phyloP scores from a whole-genome alignment of 2,113 vertebrate species.

The Trinectes maculatus region DNA sequence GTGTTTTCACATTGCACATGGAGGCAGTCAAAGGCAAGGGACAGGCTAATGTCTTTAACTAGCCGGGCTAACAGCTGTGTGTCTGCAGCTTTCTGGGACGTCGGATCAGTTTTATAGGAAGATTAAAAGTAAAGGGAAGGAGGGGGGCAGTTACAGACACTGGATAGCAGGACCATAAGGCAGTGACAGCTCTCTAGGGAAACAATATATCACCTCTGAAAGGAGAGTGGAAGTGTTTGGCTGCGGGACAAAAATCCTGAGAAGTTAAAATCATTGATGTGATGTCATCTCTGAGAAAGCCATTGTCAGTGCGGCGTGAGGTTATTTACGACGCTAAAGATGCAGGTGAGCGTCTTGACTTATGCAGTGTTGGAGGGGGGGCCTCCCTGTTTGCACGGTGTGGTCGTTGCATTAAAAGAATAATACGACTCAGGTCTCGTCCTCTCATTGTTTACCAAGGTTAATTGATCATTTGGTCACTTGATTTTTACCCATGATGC shows the following conservation, averaged over 20 bases:
- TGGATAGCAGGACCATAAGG: slow-evolving; percentile 70
- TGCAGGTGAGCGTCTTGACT: slow-evolving; percentile 64
- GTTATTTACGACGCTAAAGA: slow-evolving; percentile 71
- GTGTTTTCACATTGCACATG: slow-evolving; percentile 62
- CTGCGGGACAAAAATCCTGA: slow-evolving; percentile 71
- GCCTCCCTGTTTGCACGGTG: slow-evolving; percentile 25
- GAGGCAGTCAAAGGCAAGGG: slow-evolving; percentile 55
- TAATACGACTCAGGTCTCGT: slow-evolving; percentile 7
- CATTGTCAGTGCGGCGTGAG: slow-evolving; percentile 51
- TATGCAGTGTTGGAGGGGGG: slow-evolving; percentile 22
- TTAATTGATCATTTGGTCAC: slow-evolving; percentile 49
- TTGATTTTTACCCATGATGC: slow-evolving; percentile 50
- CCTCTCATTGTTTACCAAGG: slow-evolving; percentile 66
- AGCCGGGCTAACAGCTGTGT: slow-evolving; percentile 65
- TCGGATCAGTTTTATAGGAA: slow-evolving; percentile 72
- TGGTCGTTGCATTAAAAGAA: slow-evolving; percentile 27
- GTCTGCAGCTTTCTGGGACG: slow-evolving; percentile 66
- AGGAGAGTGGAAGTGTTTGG: slow-evolving; percentile 73
- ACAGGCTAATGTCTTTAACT: slow-evolving; percentile 75
- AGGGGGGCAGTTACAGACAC: slow-evolving; percentile 44
- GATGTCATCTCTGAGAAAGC: slow-evolving; percentile 76
- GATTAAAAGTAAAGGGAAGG: slow-evolving; percentile 73
- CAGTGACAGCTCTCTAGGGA: slow-evolving; percentile 76
- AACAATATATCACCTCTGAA: slow-evolving; percentile 78
- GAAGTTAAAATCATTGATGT: slow-evolving; percentile 78